Evolutionary conservation across 2,113 vertebrate genomes (phyloP), one percentile per base, ranked within the genome.

Genomic region (Meleagris gallopavo): DNA sequence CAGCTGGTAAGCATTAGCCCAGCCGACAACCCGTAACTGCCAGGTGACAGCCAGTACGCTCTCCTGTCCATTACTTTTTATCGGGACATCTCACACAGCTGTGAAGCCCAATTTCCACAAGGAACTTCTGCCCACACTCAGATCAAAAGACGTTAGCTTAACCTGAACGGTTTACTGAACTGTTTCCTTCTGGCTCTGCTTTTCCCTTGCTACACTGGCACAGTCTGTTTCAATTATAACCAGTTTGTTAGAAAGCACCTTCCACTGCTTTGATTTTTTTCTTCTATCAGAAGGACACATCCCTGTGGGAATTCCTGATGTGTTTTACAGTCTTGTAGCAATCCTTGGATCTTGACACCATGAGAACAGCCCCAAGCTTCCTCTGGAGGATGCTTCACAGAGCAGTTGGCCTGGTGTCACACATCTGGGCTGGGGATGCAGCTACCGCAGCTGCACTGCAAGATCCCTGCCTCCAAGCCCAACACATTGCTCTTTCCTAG

Each of bases 181-280:
- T 22, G 24, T 36, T 85, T 79, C 54, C 18, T 40, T 62, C 27
- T 55, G 18, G 12, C 52, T 76, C 48, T 17, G 61, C n/a, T 75
- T 70, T 46, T 46, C 41, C n/a, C 45, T 77, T 8, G 0, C 25
- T 50, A 32, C 0, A 0, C 11, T 55, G 54, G 25, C 15, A 40
- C 9, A 2, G 21, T 14, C 13, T 19, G 67, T 29, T 50, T 50
- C 48, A 69, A 58, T 65, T 7, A 7, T 12, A 29, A 14, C 54
- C 25, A 71, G 14, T n/a, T 7, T 40, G 17, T 10, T 57, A 52
- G 43, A 61, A 84, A 85, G 58, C 8, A 67, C 11, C 61, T 65
- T 62, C n/a, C 34, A 17, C 27, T 25, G 19, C 32, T 77, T 70
- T 85, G 32, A 2, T 0, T 29, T n/a, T 17, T 8, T 55, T 11